Evolutionary conservation across 2,888 invertebrate genomes (phyloP), one percentile per base, ranked within the genome.

Genomic region (Caenorhabditis sp.): DNA sequence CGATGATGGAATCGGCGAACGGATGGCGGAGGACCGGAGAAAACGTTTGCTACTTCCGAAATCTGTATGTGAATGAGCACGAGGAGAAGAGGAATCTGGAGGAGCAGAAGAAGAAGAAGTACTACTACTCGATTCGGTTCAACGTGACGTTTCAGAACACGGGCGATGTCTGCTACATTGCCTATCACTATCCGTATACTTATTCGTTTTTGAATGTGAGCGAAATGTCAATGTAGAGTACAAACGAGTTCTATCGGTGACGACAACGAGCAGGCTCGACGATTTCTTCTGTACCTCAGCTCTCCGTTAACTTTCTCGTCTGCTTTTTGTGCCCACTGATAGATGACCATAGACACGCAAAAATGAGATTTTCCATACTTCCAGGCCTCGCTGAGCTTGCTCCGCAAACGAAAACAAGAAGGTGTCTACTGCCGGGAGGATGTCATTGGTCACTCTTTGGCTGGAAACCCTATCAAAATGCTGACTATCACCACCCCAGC

Each of bases 141-240:
- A 95, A 95, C 87, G 94, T 96, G 41, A 94, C 94, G 63, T 96
- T 96, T 93, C 95, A 94, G 6, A 95, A 96, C 92, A 93, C 94
- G 68, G 94, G 95, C 84, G 96, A 96, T 92, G 94, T 96, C 68
- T 95, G 95, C 92, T 96, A 96, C 93, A 92, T 96, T 82, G 96
- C 96, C 2, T 96, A 96, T 92, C 96, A 96, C 93, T 96, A 95
- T 92, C 96, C 96, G 0, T 96, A 95, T 93, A 95, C 96, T 0
- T 96, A 95, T 92, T 95, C 95, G 22, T 94, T 94, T 93, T 93
- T 96, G 91, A 94, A 95, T 95, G 95, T 95, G 8, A 75, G 81
- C n/a, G n/a, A n/a, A n/a, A n/a, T n/a, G n/a, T n/a, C n/a, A n/a
- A n/a, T n/a, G n/a, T n/a, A n/a, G n/a, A n/a, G n/a, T n/a, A n/a